phyloP scores from a whole-genome alignment of 1,140 invertebrate genomes.

The Triops longicaudatus region DNA sequence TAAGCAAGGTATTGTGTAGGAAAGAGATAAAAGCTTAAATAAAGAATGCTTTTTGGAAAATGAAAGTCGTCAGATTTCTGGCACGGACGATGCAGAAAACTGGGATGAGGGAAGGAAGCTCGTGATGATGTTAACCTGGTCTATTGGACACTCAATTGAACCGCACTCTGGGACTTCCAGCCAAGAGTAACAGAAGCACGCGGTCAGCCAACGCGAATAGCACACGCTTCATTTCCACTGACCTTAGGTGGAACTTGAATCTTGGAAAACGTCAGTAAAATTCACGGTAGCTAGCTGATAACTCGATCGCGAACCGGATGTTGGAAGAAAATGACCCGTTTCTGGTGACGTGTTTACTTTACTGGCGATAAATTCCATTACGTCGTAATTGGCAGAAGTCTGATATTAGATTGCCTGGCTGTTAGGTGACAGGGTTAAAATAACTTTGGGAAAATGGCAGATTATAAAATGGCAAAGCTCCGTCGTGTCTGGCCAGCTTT shows the following conservation, averaged over 20 bases:
- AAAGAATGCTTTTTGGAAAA: neutral
- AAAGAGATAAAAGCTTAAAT: neutral
- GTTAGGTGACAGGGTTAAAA: too few species aligned
- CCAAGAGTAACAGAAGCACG: neutral
- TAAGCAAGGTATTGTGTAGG: too few species aligned
- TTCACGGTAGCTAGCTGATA: neutral
- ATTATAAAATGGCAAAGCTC: too few species aligned
- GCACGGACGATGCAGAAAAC: neutral
- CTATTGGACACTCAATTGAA: constrained; percentile 3
- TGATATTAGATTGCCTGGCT: too few species aligned
- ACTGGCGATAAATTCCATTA: too few species aligned
- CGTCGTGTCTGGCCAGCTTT: too few species aligned
- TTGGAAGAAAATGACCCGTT: too few species aligned
- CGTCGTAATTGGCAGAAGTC: too few species aligned
- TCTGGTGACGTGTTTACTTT: too few species aligned
- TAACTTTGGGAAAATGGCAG: too few species aligned
- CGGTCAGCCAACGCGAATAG: neutral
- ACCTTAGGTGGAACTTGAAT: neutral
- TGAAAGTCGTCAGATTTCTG: neutral
- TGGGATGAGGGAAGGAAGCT: neutral
- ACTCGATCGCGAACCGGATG: neutral
- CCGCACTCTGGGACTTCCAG: neutral
- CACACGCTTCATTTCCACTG: neutral
- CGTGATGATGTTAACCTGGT: constrained; percentile 12
- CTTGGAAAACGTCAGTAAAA: neutral